Percentiles rank a stretch among this genome's conserved stretches.
Evolutionary conservation across 2,888 invertebrate species (phyloP).

Genomic region (Hartigia nigra): DNA sequence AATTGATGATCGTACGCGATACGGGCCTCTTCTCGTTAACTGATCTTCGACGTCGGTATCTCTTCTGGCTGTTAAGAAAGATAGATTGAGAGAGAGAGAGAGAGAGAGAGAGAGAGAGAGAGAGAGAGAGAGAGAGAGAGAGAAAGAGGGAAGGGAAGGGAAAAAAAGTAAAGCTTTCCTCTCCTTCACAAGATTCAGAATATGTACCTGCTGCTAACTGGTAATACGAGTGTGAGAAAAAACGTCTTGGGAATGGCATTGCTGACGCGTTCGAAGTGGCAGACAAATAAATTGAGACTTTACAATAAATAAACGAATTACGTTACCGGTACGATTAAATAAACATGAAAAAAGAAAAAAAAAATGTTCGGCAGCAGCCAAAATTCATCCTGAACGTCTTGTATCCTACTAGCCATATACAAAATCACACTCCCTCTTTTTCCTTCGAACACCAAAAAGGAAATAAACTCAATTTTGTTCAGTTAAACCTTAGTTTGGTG

Average conservation of each 20-base stretch:
- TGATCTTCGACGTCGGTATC: not conserved
- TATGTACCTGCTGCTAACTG: not conserved
- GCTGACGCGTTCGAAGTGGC: slow-evolving; percentile 1
- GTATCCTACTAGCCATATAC: not conserved
- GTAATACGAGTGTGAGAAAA: not conserved
- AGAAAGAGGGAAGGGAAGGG: not conserved
- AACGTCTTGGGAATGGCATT: not conserved
- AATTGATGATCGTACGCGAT: not conserved
- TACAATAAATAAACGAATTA: slow-evolving; percentile 7
- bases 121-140: no score
- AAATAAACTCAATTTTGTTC: not conserved
- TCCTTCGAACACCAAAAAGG: not conserved
- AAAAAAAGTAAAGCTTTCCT: not conserved
- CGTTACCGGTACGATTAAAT: slow-evolving; percentile 1
- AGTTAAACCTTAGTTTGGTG: not conserved
- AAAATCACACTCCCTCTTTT: not conserved
- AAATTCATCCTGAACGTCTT: not conserved
- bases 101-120: no score
- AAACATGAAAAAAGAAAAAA: not conserved
- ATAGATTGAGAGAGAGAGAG: no score
- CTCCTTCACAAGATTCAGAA: not conserved
- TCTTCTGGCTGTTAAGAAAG: not conserved
- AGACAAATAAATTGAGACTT: slow-evolving; percentile 1
- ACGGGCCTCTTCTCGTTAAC: not conserved
- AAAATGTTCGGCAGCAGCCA: not conserved